These are phyloP conservation scores for Plebejus melissa DNA, from an alignment of 2,888 invertebrate species.

Conservation along the genomic window DNA sequence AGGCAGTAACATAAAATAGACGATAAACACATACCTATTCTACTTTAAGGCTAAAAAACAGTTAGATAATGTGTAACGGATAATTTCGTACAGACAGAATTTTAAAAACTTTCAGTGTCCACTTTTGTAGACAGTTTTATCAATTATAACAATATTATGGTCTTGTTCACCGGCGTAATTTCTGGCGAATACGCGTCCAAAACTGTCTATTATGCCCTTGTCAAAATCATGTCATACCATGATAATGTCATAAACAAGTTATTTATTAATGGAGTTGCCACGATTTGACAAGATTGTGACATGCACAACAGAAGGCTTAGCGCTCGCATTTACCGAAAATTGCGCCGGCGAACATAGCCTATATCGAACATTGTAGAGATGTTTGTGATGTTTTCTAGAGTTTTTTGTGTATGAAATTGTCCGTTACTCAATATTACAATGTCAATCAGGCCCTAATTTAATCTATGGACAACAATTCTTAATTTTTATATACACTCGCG, in stretches of 20 bases:
- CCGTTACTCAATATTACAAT: conserved; percentile 1
- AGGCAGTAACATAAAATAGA: conserved; percentile 21
- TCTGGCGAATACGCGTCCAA: too few species aligned
- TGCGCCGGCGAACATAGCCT: neutral
- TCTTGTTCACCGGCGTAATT: too few species aligned
- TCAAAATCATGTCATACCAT: too few species aligned
- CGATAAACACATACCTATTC: conserved; percentile 11
- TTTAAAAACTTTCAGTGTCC: neutral
- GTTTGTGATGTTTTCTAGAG: neutral
- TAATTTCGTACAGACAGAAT: neutral
- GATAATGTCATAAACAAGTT: too few species aligned
- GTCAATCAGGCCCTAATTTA: conserved; percentile 39
- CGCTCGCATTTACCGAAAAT: too few species aligned
- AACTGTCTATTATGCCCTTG: too few species aligned
- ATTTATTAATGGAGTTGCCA: too few species aligned
- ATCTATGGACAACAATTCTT: conserved; percentile 56
- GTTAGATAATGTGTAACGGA: neutral
- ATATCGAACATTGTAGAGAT: neutral
- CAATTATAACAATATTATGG: too few species aligned
- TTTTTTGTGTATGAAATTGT: neutral
- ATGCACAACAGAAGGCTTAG: too few species aligned
- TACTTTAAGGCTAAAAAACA: conserved; percentile 11
- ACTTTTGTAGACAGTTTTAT: neutral
- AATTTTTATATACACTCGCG: conserved; percentile 30
- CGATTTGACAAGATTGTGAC: too few species aligned